phyloP scores from a whole-genome alignment of 2,797 vertebrate genomes.

The Microchirus variegatus region DNA sequence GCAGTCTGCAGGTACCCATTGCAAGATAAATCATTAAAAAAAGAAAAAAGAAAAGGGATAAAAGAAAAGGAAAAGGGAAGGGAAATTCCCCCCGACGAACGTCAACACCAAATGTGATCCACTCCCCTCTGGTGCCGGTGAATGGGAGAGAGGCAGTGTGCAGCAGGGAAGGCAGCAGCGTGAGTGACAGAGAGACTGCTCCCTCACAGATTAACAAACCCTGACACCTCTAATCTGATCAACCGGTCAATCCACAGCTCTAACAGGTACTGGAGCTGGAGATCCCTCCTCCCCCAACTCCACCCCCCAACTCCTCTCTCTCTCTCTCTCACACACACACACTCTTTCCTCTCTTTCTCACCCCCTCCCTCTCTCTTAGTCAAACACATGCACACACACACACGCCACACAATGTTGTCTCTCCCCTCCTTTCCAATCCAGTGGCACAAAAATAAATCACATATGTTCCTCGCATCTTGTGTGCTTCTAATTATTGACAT shows the following conservation, averaged over 20 bases:
- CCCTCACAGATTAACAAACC: slow-evolving; percentile 67
- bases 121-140: slow-evolving; percentile 41
- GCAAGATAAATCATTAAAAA: slow-evolving; percentile 26
- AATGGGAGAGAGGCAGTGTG: slow-evolving; percentile 33
- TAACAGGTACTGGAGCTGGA: slow-evolving; percentile 80
- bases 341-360: not conserved
- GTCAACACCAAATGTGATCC: slow-evolving; percentile 53
- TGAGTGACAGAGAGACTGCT: slow-evolving; percentile 51
- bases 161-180: slow-evolving; percentile 12
- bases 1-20: slow-evolving; percentile 91
- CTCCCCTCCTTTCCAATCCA: slow-evolving; percentile 6
- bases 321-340: not conserved
- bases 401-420: not conserved
- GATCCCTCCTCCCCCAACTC: slow-evolving; percentile 37
- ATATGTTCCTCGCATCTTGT: slow-evolving; percentile 9
- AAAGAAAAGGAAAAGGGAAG: slow-evolving; percentile 3
- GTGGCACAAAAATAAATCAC: not conserved
- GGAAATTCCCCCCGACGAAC: slow-evolving; percentile 71
- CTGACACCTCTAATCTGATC: slow-evolving; percentile 86
- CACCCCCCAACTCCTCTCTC: slow-evolving; percentile 1
- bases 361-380: slow-evolving; percentile 1
- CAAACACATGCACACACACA: not conserved
- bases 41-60: not conserved
- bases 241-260: slow-evolving; percentile 85
- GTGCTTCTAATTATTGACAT: not conserved